Evolutionary conservation across 2,888 invertebrate species (phyloP), one percentile per base, ranked within the genome.

Genomic region (Thymelicus sylvestris): DNA sequence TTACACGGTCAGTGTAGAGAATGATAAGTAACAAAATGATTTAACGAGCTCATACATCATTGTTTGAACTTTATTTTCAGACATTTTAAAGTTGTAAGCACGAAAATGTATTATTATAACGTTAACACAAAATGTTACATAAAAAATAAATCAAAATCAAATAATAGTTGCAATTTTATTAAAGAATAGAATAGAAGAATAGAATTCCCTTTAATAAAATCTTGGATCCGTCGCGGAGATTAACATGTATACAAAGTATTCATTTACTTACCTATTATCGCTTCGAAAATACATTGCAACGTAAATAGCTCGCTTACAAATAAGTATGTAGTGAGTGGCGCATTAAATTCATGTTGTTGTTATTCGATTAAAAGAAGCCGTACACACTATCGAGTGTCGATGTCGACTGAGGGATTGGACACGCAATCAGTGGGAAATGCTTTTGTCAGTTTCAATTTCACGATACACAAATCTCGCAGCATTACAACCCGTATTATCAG

Each of bases 321-420:
- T 78, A n/a, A n/a, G n/a, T n/a, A n/a, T n/a, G n/a, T n/a, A 77
- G 10, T 81, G 83, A 83, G 76, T 80, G 81, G 83, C 81, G 82
- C 80, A 75, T 75, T 77, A 83, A 89, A 85, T 81, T 83, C 81
- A 74, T 76, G 79, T 80, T 86, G 88, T 88, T 86, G 83, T 80
- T 80, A 89, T 91, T 90, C 90, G 83, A 89, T 92, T 91, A 92
- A 85, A 86, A 82, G 92, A 92, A 91, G 86, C 90, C 92, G 66
- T 88, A 80, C 31, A 31, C 31, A 31, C 31, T 31, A 5, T 31
- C 31, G 31, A 31, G 31, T 31, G 31, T 31, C 31, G 44, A 10
- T 8, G 10, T 71, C 15, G n/a, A 15, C 19, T 65, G 7, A 19
- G 15, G 15, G 50, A 6, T n/a, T 52, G 50, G 8, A 52, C 50